Conservation (phyloP, 2,888 invertebrate species). For the Sminthurides aquaticus region DNA sequence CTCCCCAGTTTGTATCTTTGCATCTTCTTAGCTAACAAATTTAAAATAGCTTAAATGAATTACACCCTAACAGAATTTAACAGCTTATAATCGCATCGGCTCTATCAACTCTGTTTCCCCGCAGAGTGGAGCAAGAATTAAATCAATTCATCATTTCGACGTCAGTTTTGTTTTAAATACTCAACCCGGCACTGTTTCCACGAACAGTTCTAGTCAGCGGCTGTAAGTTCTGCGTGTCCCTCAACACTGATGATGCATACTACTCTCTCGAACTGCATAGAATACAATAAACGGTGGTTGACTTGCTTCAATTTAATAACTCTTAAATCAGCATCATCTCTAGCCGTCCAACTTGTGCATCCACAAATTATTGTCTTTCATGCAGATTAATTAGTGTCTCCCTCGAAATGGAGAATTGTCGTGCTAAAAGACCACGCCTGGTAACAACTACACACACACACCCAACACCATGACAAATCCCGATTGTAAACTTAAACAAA, state of each 20-base stretch:
- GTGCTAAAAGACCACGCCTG: not conserved
- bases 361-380: not conserved
- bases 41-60: slow-evolving; percentile 2
- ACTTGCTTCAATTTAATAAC: no score
- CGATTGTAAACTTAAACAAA: not conserved
- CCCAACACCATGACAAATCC: not conserved
- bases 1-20: no score
- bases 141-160: not conserved
- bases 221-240: no score
- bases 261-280: no score
- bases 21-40: no score
- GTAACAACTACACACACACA: no score
- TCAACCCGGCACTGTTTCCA: not conserved
- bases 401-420: not conserved
- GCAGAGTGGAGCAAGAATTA: not conserved
- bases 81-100: slow-evolving; percentile 5
- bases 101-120: not conserved
- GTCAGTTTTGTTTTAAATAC: not conserved
- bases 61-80: slow-evolving; percentile 6
- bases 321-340: no score
- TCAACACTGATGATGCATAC: no score
- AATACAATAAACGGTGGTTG: no score
- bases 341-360: not conserved
- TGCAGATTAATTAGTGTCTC: not conserved
- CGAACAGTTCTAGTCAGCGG: not conserved